Evolutionary conservation across 2,113 vertebrate genomes (phyloP).

Genomic region (Epinephelus moara): DNA sequence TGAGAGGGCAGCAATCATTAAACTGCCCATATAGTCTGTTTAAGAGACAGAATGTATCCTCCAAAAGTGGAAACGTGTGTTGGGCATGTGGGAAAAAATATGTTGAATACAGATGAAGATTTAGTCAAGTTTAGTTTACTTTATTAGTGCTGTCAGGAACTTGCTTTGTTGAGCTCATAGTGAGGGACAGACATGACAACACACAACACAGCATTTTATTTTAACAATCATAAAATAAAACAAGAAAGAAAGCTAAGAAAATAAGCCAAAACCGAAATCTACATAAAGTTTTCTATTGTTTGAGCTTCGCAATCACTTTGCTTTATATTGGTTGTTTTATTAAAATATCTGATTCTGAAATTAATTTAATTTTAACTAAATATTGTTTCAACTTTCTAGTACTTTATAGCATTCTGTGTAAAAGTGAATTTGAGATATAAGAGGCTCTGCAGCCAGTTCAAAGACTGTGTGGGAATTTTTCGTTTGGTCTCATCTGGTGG

Average conservation of each 20-base stretch:
- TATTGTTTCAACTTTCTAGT: not conserved
- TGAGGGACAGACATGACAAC: not conserved
- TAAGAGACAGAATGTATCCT: not conserved
- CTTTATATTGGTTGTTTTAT: not conserved
- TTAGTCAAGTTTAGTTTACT: not conserved
- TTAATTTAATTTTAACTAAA: not conserved
- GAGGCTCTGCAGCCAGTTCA: not conserved
- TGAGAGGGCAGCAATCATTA: constrained; percentile 19
- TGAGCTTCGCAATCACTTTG: not conserved
- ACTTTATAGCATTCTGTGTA: too few species aligned
- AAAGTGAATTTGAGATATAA: not conserved
- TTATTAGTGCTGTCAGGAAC: not conserved
- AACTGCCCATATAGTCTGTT: not conserved
- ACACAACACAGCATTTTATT: too few species aligned
- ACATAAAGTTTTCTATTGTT: not conserved
- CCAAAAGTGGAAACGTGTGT: not conserved
- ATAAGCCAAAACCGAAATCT: not conserved
- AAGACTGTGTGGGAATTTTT: constrained; percentile 1
- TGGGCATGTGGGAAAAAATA: not conserved
- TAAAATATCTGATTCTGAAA: not conserved
- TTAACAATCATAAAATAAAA: too few species aligned
- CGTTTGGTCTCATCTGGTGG: not conserved
- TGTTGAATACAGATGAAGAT: not conserved
- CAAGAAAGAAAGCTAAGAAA: not conserved
- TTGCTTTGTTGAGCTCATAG: not conserved